Evolutionary conservation across 2,797 vertebrate species (phyloP), one percentile per base, ranked within the genome.

Genomic region (Nasua narica): DNA sequence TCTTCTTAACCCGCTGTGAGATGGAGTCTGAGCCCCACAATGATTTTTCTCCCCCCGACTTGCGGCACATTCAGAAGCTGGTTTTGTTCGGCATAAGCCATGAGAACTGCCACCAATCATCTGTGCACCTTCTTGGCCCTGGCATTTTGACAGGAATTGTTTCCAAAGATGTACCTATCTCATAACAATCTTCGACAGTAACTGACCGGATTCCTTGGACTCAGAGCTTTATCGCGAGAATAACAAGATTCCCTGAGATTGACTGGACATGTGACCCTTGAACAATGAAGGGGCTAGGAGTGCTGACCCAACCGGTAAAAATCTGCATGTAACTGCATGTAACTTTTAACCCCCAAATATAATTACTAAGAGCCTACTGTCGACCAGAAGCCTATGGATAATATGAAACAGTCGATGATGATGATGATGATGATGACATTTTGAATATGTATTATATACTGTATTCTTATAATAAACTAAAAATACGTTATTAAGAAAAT

Each of bases 81-180:
- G 9, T 37, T 29, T 58, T 76, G 40, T 82, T 85, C 58, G 60
- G 58, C n/a, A 27, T 23, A 54, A n/a, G 32, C 21, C 58, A 1
- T 19, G 6, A 76, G 10, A 6, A 25, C 10, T 2, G 6, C 35
- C 50, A 48, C 46, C 60, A n/a, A 25, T 74, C 32, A 74, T 62
- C 37, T 29, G 25, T 76, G 52, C 10, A 52, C 23, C 58, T 77
- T 58, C 48, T 72, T 40, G 40, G 56, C 25, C 23, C 37, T 60
- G 23, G 15, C 40, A n/a, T 79, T 78, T 90, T 87, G 74, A 83
- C 27, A 67, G 5, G 25, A 74, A 89, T 83, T 90, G 35, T 82
- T 85, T 83, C 69, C 56, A 54, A 56, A 81, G 25, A 50, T 7
- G 35, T 56, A n/a, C 10, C 52, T 48, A 4, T 37, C 48, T 88